Evolutionary conservation across 2,888 invertebrate genomes (phyloP).

Genomic region (Volucella inflata): DNA sequence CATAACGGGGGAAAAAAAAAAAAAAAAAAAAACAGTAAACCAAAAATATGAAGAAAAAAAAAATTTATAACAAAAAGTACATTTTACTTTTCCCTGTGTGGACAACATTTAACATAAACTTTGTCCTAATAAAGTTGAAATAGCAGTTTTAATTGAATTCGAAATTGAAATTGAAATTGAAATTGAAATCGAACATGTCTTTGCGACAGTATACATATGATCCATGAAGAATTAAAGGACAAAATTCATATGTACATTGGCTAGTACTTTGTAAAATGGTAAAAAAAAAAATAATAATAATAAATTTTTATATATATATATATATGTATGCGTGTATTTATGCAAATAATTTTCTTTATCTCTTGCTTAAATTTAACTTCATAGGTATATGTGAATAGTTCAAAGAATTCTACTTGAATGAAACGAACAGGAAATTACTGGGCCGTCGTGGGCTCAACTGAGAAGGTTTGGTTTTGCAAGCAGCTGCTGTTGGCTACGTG

Average conservation of each 20-base stretch:
- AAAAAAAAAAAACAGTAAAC: conserved; percentile 20
- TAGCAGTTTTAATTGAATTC: conserved; percentile 10
- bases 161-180: no score
- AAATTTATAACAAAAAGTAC: conserved; percentile 13
- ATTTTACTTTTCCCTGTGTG: conserved; percentile 42
- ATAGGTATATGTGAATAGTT: conserved; percentile 79
- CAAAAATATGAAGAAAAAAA: conserved; percentile 3
- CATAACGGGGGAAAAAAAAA: not conserved
- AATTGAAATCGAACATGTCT: not conserved
- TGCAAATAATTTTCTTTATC: conserved; percentile 52
- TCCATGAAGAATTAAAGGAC: conserved; percentile 44
- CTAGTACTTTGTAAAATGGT: conserved; percentile 25
- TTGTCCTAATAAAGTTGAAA: conserved; percentile 28
- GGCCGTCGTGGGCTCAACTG: conserved; percentile 48
- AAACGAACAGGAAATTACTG: conserved; percentile 68
- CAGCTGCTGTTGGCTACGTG: conserved; percentile 31
- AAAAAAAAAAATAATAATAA: conserved; percentile 24
- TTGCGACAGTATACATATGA: conserved; percentile 45
- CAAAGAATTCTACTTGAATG: conserved; percentile 83
- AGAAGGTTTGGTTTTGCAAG: not conserved
- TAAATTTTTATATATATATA: conserved; percentile 40
- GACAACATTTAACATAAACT: conserved; percentile 24
- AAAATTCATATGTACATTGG: conserved; percentile 70
- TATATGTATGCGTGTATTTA: conserved; percentile 56
- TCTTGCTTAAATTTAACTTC: conserved; percentile 60